A percentile compares a stretch with the other conserved stretches of the same genome.
These are phyloP conservation scores for Zygaena filipendulae DNA, from an alignment of 2,888 invertebrate species.

Conservation along the genomic window DNA sequence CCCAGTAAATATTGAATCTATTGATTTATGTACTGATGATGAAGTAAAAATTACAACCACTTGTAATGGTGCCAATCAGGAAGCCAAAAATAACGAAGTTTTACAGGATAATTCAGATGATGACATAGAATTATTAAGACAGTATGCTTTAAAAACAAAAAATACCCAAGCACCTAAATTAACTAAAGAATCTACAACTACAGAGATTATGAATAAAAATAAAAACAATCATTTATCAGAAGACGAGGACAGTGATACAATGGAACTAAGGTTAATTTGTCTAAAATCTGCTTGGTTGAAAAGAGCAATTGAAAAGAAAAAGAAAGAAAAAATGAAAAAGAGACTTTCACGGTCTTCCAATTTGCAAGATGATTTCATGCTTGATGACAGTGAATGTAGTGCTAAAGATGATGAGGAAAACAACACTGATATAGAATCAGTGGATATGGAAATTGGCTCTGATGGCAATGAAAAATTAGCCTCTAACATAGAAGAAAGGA, in stretches of 20 bases:
- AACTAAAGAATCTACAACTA: background rate
- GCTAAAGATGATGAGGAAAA: conserved; percentile 33
- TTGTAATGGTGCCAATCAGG: conserved; percentile 15
- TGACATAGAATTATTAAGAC: conserved; percentile 50
- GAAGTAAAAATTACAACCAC: conserved; percentile 17
- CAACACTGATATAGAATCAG: conserved; percentile 59
- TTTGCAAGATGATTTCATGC: conserved; percentile 33
- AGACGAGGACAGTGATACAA: conserved; percentile 71
- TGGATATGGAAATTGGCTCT: conserved; percentile 63
- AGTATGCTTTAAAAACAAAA: conserved; percentile 57
- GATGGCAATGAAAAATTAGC: conserved; percentile 42
- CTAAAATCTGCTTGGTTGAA: conserved; percentile 75
- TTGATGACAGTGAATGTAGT: conserved; percentile 22
- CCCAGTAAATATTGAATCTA: conserved; percentile 20
- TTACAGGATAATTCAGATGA: conserved; percentile 63
- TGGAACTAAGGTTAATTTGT: conserved; percentile 72
- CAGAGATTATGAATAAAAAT: no score
- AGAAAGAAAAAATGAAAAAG: conserved; percentile 47
- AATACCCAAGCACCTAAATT: conserved; percentile 27
- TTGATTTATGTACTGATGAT: conserved; percentile 31
- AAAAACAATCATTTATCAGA: conserved; percentile 33
- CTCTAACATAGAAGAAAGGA: background rate
- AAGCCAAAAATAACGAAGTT: conserved; percentile 20
- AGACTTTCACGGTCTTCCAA: conserved; percentile 39
- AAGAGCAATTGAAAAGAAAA: conserved; percentile 71